phyloP scores from a whole-genome alignment of 2,888 invertebrate species.

The Calephelis perditalis region DNA sequence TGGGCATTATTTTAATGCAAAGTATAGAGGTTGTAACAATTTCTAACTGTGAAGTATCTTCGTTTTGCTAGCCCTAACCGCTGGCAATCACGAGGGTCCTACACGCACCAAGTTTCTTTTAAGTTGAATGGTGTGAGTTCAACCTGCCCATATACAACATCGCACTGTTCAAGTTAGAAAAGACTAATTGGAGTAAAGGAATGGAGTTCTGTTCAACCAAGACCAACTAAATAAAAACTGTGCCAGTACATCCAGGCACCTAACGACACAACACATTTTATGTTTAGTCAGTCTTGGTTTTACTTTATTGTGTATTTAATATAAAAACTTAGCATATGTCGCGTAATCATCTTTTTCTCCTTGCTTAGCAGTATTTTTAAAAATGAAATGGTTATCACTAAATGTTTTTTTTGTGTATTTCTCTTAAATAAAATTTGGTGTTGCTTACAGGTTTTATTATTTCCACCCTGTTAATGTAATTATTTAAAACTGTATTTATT shows the following conservation, averaged over 20 bases:
- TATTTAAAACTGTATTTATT: conserved; percentile 42
- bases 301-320: conserved; percentile 46
- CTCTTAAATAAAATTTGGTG: conserved; percentile 65
- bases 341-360: conserved; percentile 37
- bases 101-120: conserved; percentile 74
- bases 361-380: conserved; percentile 41
- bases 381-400: conserved; percentile 27
- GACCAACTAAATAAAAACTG: conserved; percentile 73
- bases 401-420: conserved; percentile 52
- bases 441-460: conserved; percentile 48
- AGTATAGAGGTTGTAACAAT: conserved; percentile 91
- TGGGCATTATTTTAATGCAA: conserved; percentile 94
- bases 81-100: conserved; percentile 58
- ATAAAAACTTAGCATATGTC: conserved; percentile 32
- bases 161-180: conserved; percentile 77
- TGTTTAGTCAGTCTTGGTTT: conserved; percentile 79
- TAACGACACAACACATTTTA: conserved; percentile 50
- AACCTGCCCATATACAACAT: conserved; percentile 55
- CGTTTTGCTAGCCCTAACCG: conserved; percentile 46
- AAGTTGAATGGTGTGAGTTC: conserved; percentile 76
- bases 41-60: conserved; percentile 69
- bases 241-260: conserved; percentile 50
- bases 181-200: conserved; percentile 74
- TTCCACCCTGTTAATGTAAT: conserved; percentile 26
- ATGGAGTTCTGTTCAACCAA: conserved; percentile 78